A percentile compares a stretch with the other conserved stretches of the same genome.
Conservation (phyloP, 2,113 vertebrate genomes). For the Brachyistius frenatus region DNA sequence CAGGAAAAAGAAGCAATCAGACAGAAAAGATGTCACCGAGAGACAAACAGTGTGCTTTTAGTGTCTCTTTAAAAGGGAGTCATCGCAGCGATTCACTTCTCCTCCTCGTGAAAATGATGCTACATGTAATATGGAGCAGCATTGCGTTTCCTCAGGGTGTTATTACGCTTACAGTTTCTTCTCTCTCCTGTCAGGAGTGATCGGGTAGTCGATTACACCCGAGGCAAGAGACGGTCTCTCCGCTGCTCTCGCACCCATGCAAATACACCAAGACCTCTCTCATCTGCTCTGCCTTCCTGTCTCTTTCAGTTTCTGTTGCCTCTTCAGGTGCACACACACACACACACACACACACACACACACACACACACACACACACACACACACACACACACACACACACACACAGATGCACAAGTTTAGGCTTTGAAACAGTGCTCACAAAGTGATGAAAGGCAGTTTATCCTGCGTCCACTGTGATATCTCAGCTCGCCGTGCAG, state of each 20-base stretch:
- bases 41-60: background rate
- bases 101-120: conserved; percentile 20
- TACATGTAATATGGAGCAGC: conserved; percentile 40
- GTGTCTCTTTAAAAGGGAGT: background rate
- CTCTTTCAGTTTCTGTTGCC: conserved; percentile 31
- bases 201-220: conserved; percentile 47
- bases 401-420: conserved; percentile 13
- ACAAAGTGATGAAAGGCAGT: conserved; percentile 65
- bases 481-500: conserved; percentile 63
- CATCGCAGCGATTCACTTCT: conserved; percentile 36
- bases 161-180: conserved; percentile 60
- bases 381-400: conserved; percentile 1
- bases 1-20: conserved; percentile 6
- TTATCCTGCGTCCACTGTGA: conserved; percentile 70
- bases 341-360: conserved; percentile 2
- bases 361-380: background rate
- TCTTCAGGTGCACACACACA: conserved; percentile 45
- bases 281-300: conserved; percentile 31
- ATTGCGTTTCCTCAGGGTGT: conserved; percentile 56
- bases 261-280: conserved; percentile 21
- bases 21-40: conserved; percentile 13
- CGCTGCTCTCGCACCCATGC: conserved; percentile 20
- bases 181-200: conserved; percentile 58
- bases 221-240: conserved; percentile 29
- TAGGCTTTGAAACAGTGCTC: conserved; percentile 36